Base-by-base conservation (phyloP, 2,888 invertebrate species). In the Tenthredo scrophulariae region DNA sequence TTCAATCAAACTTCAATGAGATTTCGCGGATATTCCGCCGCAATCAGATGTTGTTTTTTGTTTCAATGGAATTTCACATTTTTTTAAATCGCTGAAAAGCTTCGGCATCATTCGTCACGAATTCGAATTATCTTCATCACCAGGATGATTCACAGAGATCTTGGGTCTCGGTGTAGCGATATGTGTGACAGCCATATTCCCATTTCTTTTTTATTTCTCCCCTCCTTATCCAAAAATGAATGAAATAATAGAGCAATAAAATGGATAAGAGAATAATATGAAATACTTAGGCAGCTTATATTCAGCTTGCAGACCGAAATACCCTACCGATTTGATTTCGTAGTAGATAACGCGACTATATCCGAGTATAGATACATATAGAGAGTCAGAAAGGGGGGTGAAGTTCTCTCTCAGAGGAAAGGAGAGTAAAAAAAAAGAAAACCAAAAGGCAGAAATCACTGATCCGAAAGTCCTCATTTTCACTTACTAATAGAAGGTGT, bases 161-260 rank as follows among this genome's bases (percentile, higher is more conserved):
- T 50, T 18, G 18, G 5, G 50, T 18, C 6, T 50, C 18, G 50
- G 50, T 50, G 5, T 50, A 18, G 4, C 50, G 50, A 43, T 0
- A 43, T 7, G 37, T 37, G 37, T 7, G 33, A 33, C 5, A 37
- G 37, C 37, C 37, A 7, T 37, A 37, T 37, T 7, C 46, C 46
- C 13, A 2, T 46, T 54, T 18, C n/a, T 50, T n/a, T n/a, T n/a
- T 7, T n/a, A 0, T 29, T 18, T 29, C 15, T 29, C 29, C 13
- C 13, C 26, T 6, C 13, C 3, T 29, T 29, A 3, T 67, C 15
- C 67, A 0, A 33, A 10, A 18, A 33, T 67, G 67, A 15, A 67
- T 67, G 29, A 67, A 67, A 67, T 22, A 33, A 67, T 67, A 67
- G 6, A 67, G 67, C 29, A 67, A 29, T 67, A 67, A 67, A 67